Conservation (phyloP, 53 echinoderm and acorn worm species). For the Echinarachnius parma region DNA sequence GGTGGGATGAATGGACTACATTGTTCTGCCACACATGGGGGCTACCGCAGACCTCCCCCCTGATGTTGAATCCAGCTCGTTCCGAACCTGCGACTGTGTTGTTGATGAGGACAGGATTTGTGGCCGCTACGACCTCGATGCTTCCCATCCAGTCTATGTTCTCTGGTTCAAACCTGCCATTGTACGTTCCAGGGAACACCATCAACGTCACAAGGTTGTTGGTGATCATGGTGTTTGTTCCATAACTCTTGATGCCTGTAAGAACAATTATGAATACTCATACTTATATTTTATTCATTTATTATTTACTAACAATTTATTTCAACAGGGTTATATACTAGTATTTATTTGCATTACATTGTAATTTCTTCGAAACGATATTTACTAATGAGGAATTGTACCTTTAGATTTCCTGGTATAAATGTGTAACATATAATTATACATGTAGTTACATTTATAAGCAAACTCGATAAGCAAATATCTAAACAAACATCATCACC, state of each 20-base stretch:
- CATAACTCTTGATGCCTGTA: constrained; percentile 67
- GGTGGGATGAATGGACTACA: constrained; percentile 56
- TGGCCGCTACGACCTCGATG: constrained; percentile 57
- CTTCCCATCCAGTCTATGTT: constrained; percentile 60
- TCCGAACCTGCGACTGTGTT: constrained; percentile 85
- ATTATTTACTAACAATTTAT: too few relatives aligned
- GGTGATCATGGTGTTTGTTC: constrained; percentile 50
- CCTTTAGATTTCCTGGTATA: too few relatives aligned
- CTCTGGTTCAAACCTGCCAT: constrained; percentile 59
- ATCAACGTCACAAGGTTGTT: constrained; percentile 68
- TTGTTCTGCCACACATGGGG: constrained; percentile 58
- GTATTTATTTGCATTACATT: too few relatives aligned
- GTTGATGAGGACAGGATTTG: constrained; percentile 47
- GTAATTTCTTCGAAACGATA: too few relatives aligned
- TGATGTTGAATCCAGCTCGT: constrained; percentile 56
- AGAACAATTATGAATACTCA: too few relatives aligned
- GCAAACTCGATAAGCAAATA: too few relatives aligned
- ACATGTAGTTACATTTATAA: too few relatives aligned
- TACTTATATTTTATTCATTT: too few relatives aligned
- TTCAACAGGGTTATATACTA: too few relatives aligned
- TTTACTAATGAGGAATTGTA: too few relatives aligned
- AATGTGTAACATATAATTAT: too few relatives aligned
- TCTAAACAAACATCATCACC: too few relatives aligned
- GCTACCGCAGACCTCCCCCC: constrained; percentile 44
- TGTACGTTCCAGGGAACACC: constrained; percentile 82